Percentiles rank a stretch among this genome's conserved stretches.
Conservation (phyloP, 1,140 invertebrate genomes). For the Drosophila kohkoa region DNA sequence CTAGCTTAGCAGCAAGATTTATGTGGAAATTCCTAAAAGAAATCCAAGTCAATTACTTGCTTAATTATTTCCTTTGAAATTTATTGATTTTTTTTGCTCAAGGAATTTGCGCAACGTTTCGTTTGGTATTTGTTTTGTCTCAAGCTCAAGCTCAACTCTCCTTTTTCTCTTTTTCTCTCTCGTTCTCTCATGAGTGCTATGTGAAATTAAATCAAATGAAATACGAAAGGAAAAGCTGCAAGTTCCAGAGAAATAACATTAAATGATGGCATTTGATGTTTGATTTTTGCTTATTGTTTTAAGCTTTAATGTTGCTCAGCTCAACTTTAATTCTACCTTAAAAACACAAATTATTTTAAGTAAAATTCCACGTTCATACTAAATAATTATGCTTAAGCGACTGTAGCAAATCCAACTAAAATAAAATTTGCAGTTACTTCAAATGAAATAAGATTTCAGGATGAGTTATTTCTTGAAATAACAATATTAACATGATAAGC, state of each 20-base stretch:
- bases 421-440: no score
- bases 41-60: constrained; percentile 84
- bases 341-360: background rate
- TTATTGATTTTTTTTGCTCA: constrained; percentile 79
- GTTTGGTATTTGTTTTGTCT: constrained; percentile 72
- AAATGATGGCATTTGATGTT: constrained; percentile 52
- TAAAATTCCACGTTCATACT: background rate
- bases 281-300: constrained; percentile 46
- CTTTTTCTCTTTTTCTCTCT: background rate
- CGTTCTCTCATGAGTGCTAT: constrained; percentile 22
- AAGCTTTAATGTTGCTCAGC: constrained; percentile 25
- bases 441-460: no score
- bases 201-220: constrained; percentile 61
- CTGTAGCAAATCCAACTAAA: no score
- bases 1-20: constrained; percentile 79
- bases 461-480: no score
- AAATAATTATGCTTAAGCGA: no score
- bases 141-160: constrained; percentile 46
- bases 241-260: constrained; percentile 12
- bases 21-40: constrained; percentile 83
- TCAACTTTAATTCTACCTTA: background rate
- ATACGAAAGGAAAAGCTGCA: constrained; percentile 15
- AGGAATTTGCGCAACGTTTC: constrained; percentile 65
- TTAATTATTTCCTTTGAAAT: constrained; percentile 84
- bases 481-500: no score